Conservation (phyloP, 2,797 vertebrate genomes). For the Rhinophrynus dorsalis region DNA sequence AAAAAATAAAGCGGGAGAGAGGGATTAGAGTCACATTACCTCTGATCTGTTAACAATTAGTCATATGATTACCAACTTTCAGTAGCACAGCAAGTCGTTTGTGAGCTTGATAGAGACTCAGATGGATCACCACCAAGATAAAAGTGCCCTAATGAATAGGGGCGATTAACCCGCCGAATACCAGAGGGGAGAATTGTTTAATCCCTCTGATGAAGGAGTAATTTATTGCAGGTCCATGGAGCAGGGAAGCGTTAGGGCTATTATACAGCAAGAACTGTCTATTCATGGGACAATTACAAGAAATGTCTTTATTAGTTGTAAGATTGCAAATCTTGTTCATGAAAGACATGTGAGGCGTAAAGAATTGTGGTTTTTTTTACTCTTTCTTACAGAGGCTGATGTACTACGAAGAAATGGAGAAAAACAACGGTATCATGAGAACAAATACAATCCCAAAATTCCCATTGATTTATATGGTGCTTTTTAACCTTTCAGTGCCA, state of each 20-base stretch:
- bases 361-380: too few relatives aligned
- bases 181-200: conserved; percentile 7
- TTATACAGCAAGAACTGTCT: conserved; percentile 1
- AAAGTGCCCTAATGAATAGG: conserved; percentile 29
- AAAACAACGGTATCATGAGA: too few relatives aligned
- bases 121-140: conserved; percentile 16
- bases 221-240: neutral
- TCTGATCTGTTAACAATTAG: conserved; percentile 46
- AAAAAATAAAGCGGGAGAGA: conserved; percentile 1
- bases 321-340: neutral
- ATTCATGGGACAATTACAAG: neutral
- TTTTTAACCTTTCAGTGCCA: too few relatives aligned
- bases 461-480: too few relatives aligned
- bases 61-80: conserved; percentile 43
- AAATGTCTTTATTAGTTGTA: neutral
- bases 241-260: neutral
- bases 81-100: conserved; percentile 33
- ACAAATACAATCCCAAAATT: too few relatives aligned
- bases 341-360: neutral
- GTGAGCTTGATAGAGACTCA: conserved; percentile 17
- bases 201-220: neutral
- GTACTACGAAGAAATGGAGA: too few relatives aligned
- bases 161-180: conserved; percentile 14
- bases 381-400: too few relatives aligned
- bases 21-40: conserved; percentile 37